Conservation (phyloP, 1,140 invertebrate species). For the Drosophila sp. region DNA sequence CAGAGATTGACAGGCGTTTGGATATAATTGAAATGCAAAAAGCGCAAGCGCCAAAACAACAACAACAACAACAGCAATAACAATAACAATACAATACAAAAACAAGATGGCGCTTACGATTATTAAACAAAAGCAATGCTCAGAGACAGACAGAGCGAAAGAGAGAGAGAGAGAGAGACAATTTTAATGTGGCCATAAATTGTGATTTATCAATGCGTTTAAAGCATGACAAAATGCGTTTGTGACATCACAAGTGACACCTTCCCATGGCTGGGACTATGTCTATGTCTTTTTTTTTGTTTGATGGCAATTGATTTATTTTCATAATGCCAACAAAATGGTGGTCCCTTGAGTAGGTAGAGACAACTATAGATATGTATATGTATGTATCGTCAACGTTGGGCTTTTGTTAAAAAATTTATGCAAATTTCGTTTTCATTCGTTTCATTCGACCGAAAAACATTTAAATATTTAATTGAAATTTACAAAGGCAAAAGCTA, state of each 20-base stretch:
- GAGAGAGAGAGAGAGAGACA: slow-evolving; percentile 10
- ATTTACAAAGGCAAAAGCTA: slow-evolving; percentile 48
- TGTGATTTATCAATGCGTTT: slow-evolving; percentile 65
- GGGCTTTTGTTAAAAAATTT: slow-evolving; percentile 42
- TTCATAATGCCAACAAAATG: slow-evolving; percentile 43
- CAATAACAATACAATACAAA: slow-evolving; percentile 31
- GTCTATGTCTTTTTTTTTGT: slow-evolving; percentile 12
- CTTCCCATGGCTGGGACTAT: slow-evolving; percentile 20
- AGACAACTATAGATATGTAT: slow-evolving; percentile 3
- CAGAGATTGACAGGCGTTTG: slow-evolving; percentile 77
- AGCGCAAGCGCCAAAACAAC: slow-evolving; percentile 76
- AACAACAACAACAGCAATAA: slow-evolving; percentile 42
- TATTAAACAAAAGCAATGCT: slow-evolving; percentile 64
- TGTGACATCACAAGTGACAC: slow-evolving; percentile 44
- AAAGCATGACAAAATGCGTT: slow-evolving; percentile 68
- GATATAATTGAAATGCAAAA: slow-evolving; percentile 82
- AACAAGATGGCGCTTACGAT: slow-evolving; percentile 78
- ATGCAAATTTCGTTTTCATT: slow-evolving; percentile 70
- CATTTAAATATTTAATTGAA: slow-evolving; percentile 79
- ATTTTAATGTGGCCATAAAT: slow-evolving; percentile 51
- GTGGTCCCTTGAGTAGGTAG: slow-evolving; percentile 26
- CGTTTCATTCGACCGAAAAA: slow-evolving; percentile 27
- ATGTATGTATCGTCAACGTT: neutral
- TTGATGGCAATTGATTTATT: slow-evolving; percentile 42
- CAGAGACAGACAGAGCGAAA: neutral